Evolutionary conservation across 1,140 invertebrate species (phyloP).

Genomic region (Heliconius nattereri): DNA sequence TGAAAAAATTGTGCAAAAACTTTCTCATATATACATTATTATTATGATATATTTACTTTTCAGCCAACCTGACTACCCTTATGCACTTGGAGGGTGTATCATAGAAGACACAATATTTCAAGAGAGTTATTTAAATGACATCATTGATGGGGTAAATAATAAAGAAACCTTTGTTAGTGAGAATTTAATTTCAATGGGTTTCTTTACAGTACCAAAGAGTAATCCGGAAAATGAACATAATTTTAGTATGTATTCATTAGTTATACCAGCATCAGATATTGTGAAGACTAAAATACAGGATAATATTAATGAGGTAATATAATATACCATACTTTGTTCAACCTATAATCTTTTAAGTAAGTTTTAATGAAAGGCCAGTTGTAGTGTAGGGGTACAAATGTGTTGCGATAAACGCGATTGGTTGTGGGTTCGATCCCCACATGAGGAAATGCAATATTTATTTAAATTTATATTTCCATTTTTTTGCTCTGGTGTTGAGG

Average conservation of each 20-base stretch:
- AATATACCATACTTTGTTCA: background rate
- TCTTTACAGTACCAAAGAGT: slow-evolving; percentile 67
- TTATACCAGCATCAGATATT: slow-evolving; percentile 64
- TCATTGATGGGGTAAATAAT: slow-evolving; percentile 55
- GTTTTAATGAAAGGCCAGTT: too few species aligned
- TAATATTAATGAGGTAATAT: slow-evolving; percentile 61
- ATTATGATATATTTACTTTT: slow-evolving; percentile 13
- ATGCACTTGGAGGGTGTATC: slow-evolving; percentile 74
- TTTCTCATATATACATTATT: background rate
- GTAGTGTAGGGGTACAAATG: too few species aligned
- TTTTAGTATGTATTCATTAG: slow-evolving; percentile 71
- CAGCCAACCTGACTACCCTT: slow-evolving; percentile 68
- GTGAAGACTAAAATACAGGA: slow-evolving; percentile 61
- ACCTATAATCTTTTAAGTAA: too few species aligned
- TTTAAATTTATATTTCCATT: too few species aligned
- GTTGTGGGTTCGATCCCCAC: too few species aligned
- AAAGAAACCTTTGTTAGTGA: slow-evolving; percentile 56
- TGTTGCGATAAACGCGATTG: too few species aligned
- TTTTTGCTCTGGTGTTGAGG: too few species aligned
- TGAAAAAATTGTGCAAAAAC: too few species aligned
- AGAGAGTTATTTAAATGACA: slow-evolving; percentile 48
- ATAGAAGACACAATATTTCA: slow-evolving; percentile 65
- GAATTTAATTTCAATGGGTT: slow-evolving; percentile 63
- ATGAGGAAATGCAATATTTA: too few species aligned
- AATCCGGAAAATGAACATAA: slow-evolving; percentile 46